These are phyloP conservation scores for Tridacna gigas DNA, from an alignment of 2,888 invertebrate genomes.

Conservation along the genomic window DNA sequence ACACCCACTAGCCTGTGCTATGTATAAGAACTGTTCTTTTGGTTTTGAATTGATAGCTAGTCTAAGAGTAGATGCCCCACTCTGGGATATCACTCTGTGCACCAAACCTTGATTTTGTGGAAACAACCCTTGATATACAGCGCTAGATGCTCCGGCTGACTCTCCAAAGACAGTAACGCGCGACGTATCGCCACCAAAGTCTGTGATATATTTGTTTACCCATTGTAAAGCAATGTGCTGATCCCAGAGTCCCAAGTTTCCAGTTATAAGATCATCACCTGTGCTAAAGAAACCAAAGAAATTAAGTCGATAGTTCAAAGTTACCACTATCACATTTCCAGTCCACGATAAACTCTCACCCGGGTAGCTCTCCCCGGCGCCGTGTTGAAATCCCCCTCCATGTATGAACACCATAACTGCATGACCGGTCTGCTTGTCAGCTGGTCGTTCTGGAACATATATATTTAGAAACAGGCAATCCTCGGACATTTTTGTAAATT, in stretches of 20 bases:
- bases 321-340: conserved; percentile 59
- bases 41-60: conserved; percentile 2
- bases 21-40: conserved; percentile 13
- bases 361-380: conserved; percentile 28
- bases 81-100: conserved; percentile 64
- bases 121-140: conserved; percentile 55
- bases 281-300: conserved; percentile 69
- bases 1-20: not conserved
- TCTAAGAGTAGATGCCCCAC: conserved; percentile 57
- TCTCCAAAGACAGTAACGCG: conserved; percentile 69
- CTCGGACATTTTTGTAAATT: conserved; percentile 41
- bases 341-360: conserved; percentile 37
- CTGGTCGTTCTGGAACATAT: conserved; percentile 40
- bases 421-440: conserved; percentile 21
- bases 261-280: conserved; percentile 47
- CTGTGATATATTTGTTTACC: conserved; percentile 63
- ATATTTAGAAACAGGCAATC: conserved; percentile 67
- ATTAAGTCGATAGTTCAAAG: conserved; percentile 67
- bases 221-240: conserved; percentile 68
- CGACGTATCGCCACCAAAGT: conserved; percentile 64
- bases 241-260: conserved; percentile 72
- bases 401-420: conserved; percentile 56
- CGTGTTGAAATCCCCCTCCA: conserved; percentile 48
- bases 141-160: conserved; percentile 69
- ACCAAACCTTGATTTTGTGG: conserved; percentile 64